These are phyloP conservation scores for Thomomys bottae DNA, from an alignment of 2,113 vertebrate genomes.

Conservation along the genomic window DNA sequence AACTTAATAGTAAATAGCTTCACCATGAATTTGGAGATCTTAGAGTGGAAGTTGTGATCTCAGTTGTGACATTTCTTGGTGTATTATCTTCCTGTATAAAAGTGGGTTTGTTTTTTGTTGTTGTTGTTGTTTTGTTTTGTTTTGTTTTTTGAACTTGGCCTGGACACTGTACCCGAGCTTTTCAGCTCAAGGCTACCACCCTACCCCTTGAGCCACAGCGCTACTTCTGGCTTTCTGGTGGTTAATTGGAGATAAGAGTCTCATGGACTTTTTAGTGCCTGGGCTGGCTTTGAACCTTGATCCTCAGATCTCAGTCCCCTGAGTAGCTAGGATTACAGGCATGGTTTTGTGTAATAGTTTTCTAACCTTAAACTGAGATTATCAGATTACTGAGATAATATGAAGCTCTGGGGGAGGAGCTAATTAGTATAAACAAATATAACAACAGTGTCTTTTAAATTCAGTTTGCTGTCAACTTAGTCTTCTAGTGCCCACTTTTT, in stretches of 20 bases:
- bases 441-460: background rate
- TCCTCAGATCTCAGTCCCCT: too few species aligned
- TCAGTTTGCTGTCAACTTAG: background rate
- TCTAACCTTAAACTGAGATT: background rate
- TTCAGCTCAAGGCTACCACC: too few species aligned
- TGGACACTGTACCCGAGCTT: too few species aligned
- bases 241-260: too few species aligned
- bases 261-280: too few species aligned
- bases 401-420: background rate
- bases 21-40: background rate
- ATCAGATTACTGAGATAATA: background rate
- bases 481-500: conserved; percentile 19
- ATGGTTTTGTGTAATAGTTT: background rate
- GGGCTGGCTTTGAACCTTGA: too few species aligned
- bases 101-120: too few species aligned
- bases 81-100: background rate
- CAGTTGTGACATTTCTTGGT: background rate
- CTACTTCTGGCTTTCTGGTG: too few species aligned
- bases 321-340: too few species aligned
- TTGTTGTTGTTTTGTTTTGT: too few species aligned
- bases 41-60: background rate
- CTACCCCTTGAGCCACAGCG: too few species aligned
- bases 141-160: too few species aligned
- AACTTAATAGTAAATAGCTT: background rate
- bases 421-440: conserved; percentile 27